Evolutionary conservation across 2,888 invertebrate genomes (phyloP).

Genomic region (Harpalus rufipes): DNA sequence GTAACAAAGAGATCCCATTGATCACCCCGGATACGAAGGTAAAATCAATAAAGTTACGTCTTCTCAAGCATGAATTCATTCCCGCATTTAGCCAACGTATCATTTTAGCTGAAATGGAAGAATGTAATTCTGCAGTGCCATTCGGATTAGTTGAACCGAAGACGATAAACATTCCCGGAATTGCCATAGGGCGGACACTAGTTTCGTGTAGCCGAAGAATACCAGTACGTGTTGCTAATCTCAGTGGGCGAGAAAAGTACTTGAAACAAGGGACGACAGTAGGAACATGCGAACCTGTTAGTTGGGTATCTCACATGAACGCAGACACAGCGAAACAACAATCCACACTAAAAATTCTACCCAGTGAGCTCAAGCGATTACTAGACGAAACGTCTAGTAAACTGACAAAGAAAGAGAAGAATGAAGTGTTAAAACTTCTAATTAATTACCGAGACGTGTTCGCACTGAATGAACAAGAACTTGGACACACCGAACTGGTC

Average conservation of each 20-base stretch:
- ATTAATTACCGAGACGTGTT: no score
- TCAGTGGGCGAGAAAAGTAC: no score
- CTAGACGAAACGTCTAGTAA: not conserved
- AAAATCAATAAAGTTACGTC: no score
- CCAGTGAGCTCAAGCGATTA: not conserved
- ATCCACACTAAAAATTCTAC: not conserved
- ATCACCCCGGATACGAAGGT: no score
- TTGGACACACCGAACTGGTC: no score
- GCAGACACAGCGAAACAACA: no score
- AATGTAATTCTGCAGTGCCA: not conserved
- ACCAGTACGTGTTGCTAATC: no score
- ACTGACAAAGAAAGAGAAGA: not conserved
- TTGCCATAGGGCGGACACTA: no score
- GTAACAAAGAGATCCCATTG: not conserved
- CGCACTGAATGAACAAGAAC: no score
- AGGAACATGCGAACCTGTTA: not conserved
- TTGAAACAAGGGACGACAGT: not conserved
- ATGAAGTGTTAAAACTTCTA: no score
- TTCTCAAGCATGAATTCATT: not conserved
- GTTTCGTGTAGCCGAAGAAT: no score
- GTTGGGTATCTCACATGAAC: not conserved
- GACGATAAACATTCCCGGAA: not conserved
- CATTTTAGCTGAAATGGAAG: not conserved
- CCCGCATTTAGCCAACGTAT: not conserved
- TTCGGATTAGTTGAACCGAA: not conserved